Percentiles rank a stretch among this genome's conserved stretches.
phyloP scores from a whole-genome alignment of 2,797 vertebrate species.

The Enteromius radiatus region DNA sequence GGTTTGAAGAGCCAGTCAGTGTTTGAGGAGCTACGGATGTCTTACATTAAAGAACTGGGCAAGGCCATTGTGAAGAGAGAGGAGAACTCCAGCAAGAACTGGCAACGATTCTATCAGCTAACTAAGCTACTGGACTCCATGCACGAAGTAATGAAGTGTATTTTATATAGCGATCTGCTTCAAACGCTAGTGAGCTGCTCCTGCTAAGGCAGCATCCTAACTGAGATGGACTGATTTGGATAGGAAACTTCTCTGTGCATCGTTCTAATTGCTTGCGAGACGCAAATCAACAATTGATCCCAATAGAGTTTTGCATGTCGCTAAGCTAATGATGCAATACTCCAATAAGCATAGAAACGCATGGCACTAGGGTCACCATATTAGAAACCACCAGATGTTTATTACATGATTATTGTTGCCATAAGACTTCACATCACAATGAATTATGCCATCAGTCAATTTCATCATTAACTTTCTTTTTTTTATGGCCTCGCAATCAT shows the following conservation, averaged over 20 bases:
- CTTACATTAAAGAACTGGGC: slow-evolving; percentile 97
- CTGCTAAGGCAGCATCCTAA: neutral
- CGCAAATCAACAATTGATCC: neutral
- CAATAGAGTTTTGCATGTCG: neutral
- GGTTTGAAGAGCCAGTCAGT: slow-evolving; percentile 95
- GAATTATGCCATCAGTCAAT: too few species aligned
- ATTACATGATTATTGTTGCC: neutral
- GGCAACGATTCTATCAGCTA: slow-evolving; percentile 99
- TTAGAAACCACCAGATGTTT: neutral
- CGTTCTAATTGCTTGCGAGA: neutral
- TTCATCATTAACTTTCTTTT: too few species aligned
- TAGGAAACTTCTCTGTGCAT: neutral
- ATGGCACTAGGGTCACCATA: neutral
- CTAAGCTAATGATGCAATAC: neutral
- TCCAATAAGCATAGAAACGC: neutral
- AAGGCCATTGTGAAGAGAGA: slow-evolving; percentile 98
- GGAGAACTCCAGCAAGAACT: slow-evolving; percentile 99
- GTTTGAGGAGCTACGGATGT: slow-evolving; percentile 98
- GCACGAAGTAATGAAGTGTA: slow-evolving; percentile 85
- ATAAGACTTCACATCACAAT: neutral
- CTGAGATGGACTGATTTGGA: neutral
- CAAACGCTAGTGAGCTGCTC: neutral
- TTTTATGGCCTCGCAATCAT: too few species aligned
- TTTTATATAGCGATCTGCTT: slow-evolving; percentile 9
- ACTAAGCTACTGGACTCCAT: slow-evolving; percentile 98